These are phyloP conservation scores for Amblyopsis hoosieri DNA, from an alignment of 2,797 vertebrate genomes.

Conservation along the genomic window DNA sequence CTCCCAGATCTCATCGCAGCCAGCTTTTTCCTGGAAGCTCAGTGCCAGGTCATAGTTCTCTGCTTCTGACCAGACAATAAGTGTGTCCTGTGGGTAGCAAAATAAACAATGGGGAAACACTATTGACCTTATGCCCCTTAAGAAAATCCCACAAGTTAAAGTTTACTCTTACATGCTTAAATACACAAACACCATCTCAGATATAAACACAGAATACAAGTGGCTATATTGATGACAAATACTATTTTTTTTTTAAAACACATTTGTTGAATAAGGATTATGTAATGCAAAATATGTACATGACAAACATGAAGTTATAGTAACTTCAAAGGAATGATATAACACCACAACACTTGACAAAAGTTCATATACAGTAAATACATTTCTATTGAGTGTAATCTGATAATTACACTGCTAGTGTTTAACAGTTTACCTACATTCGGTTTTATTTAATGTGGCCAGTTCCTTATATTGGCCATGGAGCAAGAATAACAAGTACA, in stretches of 20 bases:
- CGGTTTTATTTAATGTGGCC: background rate
- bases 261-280: too few species aligned
- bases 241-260: too few species aligned
- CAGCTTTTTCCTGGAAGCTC: slow-evolving; percentile 98
- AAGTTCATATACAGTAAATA: too few species aligned
- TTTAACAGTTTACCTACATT: background rate
- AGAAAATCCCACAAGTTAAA: background rate
- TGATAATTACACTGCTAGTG: too few species aligned
- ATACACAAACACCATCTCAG: background rate
- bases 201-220: background rate
- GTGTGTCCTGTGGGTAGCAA: slow-evolving; percentile 85
- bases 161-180: background rate
- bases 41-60: slow-evolving; percentile 98
- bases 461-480: background rate
- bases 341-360: too few species aligned
- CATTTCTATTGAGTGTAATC: too few species aligned
- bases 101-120: slow-evolving; percentile 6
- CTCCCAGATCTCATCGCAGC: slow-evolving; percentile 99
- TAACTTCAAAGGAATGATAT: too few species aligned
- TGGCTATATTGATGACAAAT: background rate
- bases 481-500: too few species aligned
- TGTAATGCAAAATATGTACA: too few species aligned
- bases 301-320: too few species aligned
- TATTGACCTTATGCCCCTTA: background rate
- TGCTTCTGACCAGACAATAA: slow-evolving; percentile 99